These are phyloP conservation scores for Phyllotis vaccarum DNA, from an alignment of 2,797 vertebrate genomes.

Conservation along the genomic window DNA sequence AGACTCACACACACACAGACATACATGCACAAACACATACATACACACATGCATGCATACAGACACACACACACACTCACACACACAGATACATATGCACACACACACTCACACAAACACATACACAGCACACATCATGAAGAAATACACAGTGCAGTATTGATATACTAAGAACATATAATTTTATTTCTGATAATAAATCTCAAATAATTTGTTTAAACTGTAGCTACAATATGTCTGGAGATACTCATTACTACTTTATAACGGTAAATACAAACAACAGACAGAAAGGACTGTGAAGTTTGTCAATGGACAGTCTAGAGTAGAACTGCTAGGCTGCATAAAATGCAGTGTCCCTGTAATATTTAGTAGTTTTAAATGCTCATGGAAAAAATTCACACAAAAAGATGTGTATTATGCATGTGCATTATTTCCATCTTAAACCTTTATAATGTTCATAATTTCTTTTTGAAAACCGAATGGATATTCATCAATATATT, in stretches of 20 bases:
- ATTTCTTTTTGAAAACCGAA: background rate
- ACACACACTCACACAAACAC: background rate
- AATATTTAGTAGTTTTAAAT: conserved; percentile 24
- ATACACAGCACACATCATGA: background rate
- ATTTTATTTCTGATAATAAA: conserved; percentile 24
- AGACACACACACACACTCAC: too few species aligned
- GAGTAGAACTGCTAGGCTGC: background rate
- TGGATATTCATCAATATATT: background rate
- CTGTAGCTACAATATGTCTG: background rate
- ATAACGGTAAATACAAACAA: background rate
- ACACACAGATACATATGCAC: background rate
- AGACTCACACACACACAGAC: too few species aligned
- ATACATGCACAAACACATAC: too few species aligned
- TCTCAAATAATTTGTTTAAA: conserved; percentile 9
- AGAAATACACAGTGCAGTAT: background rate
- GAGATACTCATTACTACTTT: background rate
- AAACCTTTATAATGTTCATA: background rate
- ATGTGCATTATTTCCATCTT: background rate
- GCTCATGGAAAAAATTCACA: background rate
- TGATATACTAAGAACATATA: background rate
- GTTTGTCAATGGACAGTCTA: background rate
- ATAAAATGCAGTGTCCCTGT: background rate
- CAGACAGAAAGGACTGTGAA: background rate
- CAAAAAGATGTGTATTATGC: background rate
- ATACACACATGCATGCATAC: too few species aligned